These are phyloP conservation scores for Schizotus pectinicornis DNA, from an alignment of 2,888 invertebrate species.

Conservation along the genomic window DNA sequence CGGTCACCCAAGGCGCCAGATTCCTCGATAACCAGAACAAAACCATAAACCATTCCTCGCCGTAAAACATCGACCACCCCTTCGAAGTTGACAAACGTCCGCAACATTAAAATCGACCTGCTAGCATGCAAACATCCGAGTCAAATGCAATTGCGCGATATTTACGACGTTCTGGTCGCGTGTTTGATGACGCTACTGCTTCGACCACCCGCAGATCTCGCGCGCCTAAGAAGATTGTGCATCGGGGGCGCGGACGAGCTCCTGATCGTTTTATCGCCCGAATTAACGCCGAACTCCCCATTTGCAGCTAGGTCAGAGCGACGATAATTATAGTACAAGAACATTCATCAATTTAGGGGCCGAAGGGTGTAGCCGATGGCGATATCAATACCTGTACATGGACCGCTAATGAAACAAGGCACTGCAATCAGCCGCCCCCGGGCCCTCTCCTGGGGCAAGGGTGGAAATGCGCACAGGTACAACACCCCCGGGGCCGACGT, in stretches of 20 bases:
- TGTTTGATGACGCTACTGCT: slow-evolving; percentile 32
- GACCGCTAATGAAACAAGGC: slow-evolving; percentile 58
- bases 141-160: slow-evolving; percentile 25
- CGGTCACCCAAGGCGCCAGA: slow-evolving; percentile 42
- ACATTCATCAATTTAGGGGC: slow-evolving; percentile 28
- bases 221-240: background rate
- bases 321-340: slow-evolving; percentile 15
- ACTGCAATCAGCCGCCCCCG: slow-evolving; percentile 51
- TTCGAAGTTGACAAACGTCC: background rate
- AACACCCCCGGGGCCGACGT: slow-evolving; percentile 34
- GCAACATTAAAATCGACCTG: background rate
- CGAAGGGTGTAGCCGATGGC: slow-evolving; percentile 41
- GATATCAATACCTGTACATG: slow-evolving; percentile 45
- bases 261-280: no score
- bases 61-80: no score
- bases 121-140: slow-evolving; percentile 13
- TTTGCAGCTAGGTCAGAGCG: slow-evolving; percentile 3
- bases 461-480: slow-evolving; percentile 41
- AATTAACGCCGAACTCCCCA: no score
- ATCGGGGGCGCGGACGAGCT: background rate
- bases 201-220: slow-evolving; percentile 31
- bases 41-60: no score
- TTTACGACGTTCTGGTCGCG: slow-evolving; percentile 31
- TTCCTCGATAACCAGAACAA: slow-evolving; percentile 7
- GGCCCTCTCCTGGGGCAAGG: slow-evolving; percentile 38